These are phyloP conservation scores for Sebastes wilsoni DNA, from an alignment of 2,797 vertebrate genomes.

Conservation along the genomic window DNA sequence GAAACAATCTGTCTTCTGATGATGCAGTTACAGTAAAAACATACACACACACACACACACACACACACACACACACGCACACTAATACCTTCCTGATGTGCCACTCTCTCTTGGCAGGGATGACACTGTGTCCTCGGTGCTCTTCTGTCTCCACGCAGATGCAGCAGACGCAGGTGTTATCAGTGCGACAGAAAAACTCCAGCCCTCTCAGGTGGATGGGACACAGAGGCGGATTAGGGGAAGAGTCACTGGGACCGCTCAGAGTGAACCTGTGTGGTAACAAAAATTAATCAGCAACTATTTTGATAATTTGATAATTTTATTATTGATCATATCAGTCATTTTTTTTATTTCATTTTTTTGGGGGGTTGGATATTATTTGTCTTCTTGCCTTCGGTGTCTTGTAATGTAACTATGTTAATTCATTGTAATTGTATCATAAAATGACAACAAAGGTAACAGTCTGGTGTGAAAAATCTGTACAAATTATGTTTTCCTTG, in stretches of 20 bases:
- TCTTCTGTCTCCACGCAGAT: slow-evolving; percentile 63
- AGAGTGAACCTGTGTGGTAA: slow-evolving; percentile 42
- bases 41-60: neutral
- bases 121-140: slow-evolving; percentile 71
- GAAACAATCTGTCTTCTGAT: neutral
- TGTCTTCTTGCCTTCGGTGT: no score
- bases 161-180: slow-evolving; percentile 74
- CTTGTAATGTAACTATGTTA: no score
- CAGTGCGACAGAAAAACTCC: slow-evolving; percentile 77
- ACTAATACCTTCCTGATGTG: slow-evolving; percentile 75
- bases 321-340: neutral
- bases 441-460: no score
- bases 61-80: neutral
- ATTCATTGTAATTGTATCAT: no score
- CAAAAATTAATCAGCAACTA: neutral
- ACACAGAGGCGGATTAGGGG: slow-evolving; percentile 57
- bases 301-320: neutral
- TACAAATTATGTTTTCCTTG: no score
- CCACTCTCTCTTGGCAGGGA: slow-evolving; percentile 77
- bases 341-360: neutral
- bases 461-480: no score
- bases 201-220: slow-evolving; percentile 65
- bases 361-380: neutral
- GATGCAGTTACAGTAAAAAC: neutral
- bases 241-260: slow-evolving; percentile 11